Percentiles rank a stretch among this genome's conserved stretches.
These are phyloP conservation scores for Portunus trituberculatus DNA, from an alignment of 1,140 invertebrate species.

Conservation along the genomic window DNA sequence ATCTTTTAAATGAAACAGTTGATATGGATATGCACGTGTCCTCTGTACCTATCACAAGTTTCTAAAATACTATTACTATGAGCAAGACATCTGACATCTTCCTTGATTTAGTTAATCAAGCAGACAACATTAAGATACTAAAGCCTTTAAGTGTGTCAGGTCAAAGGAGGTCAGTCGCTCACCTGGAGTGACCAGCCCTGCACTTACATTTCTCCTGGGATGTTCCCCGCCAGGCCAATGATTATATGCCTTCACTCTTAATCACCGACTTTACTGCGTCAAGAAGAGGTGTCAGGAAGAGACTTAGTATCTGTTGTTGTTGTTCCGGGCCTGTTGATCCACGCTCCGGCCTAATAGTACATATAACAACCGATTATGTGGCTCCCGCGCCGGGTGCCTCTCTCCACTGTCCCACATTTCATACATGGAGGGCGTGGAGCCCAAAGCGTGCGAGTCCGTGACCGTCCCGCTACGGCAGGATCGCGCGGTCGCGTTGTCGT, in stretches of 20 bases:
- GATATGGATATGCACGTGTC: no score
- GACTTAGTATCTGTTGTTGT: not conserved
- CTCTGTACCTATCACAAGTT: no score
- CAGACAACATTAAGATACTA: not conserved
- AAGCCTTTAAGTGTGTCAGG: not conserved
- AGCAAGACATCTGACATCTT: no score
- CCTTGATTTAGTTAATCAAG: no score
- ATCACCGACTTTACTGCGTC: not conserved
- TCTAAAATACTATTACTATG: no score
- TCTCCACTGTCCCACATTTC: not conserved
- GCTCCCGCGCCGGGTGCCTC: not conserved
- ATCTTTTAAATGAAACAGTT: no score
- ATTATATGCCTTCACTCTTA: slow-evolving; percentile 4
- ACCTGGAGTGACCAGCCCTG: not conserved
- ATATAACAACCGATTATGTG: not conserved
- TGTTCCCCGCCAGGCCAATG: not conserved
- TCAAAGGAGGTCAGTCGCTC: not conserved
- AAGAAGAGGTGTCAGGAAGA: not conserved
- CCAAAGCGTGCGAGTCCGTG: not conserved
- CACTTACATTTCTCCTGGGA: not conserved
- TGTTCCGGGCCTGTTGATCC: not conserved
- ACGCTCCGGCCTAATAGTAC: not conserved
- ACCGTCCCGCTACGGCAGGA: not conserved
- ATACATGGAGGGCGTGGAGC: not conserved
- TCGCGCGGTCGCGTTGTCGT: not conserved